A percentile compares a stretch with the other conserved stretches of the same genome.
Conservation (phyloP, 30 jellyfish, hydroid and myxozoan species). For the Pseudorhiza aurosa region DNA sequence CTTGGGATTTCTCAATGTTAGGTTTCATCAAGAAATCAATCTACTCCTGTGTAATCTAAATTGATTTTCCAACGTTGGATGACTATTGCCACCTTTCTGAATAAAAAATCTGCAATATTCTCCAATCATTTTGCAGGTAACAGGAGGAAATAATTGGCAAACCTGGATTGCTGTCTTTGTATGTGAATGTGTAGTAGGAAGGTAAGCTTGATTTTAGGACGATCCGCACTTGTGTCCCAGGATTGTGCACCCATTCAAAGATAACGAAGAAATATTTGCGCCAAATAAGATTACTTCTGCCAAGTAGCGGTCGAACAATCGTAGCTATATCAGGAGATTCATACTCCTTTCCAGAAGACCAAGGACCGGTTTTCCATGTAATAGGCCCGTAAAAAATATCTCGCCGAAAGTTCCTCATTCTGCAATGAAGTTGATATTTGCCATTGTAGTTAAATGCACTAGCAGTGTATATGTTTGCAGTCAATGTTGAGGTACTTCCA, state of each 20-base stretch:
- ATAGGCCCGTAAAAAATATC: constrained; percentile 42
- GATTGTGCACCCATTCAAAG: constrained; percentile 11
- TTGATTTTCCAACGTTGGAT: too few relatives aligned
- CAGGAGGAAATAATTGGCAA: too few relatives aligned
- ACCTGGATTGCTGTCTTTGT: constrained; percentile 47
- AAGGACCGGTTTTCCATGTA: constrained; percentile 18
- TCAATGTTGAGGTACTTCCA: background rate
- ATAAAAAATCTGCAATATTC: too few relatives aligned
- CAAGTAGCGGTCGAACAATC: constrained; percentile 27
- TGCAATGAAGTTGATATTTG: background rate
- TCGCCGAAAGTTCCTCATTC: constrained; percentile 28
- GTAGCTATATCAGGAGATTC: constrained; percentile 26
- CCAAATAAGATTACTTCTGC: constrained; percentile 1
- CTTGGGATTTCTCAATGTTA: too few relatives aligned
- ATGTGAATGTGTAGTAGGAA: background rate
- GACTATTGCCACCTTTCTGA: too few relatives aligned
- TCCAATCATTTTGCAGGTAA: too few relatives aligned
- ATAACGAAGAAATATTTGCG: constrained; percentile 11
- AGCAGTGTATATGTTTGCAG: constrained; percentile 36
- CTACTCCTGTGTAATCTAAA: too few relatives aligned
- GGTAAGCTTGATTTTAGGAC: background rate
- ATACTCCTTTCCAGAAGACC: background rate
- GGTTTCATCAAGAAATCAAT: too few relatives aligned
- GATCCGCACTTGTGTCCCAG: background rate
- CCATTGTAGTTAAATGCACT: constrained; percentile 24